Evolutionary conservation across 2,113 vertebrate genomes (phyloP), one percentile per base, ranked within the genome.

Genomic region (Melanocharis versteri): DNA sequence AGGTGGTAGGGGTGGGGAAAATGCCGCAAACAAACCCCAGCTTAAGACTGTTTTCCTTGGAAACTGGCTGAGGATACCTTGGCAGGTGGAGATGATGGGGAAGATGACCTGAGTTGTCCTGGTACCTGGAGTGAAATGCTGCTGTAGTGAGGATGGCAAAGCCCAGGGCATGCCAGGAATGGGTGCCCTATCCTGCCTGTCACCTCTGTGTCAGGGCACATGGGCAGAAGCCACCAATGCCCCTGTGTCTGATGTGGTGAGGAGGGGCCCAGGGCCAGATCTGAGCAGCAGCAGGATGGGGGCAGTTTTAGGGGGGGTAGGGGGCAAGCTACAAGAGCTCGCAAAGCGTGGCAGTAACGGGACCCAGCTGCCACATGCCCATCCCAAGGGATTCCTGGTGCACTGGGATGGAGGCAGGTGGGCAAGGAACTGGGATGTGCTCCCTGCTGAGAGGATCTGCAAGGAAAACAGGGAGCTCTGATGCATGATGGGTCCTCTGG

Each of bases 151-250:
- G 35, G 33, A 22, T 26, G 39, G 69, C 70, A 73, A 57, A 23
- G 42, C 42, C 65, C 0, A 0, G 54, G 10, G 13, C 4, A 1
- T 4, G 23, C 35, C 4, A 1, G 35, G 30, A 76, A n/a, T 0
- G 8, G 23, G 30, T 4, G 8, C 31, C 58, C 31, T 54, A 14
- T 56, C n/a, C 65, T 73, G 51, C 45, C 53, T 10, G 3, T 82
- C 40, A 57, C 39, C 39, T 70, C 65, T 5, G 13, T 2, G 2
- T 31, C 11, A 1, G 37, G 20, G 17, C 66, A 60, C 2, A 1
- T 11, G 31, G 48, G 51, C 35, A 75, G 83, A 27, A 83, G 54
- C 50, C 35, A 26, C n/a, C 0, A 0, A 71, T 35, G 33, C 7
- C 8, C 16, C 40, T 3, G 9, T 42, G 68, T 73, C 48, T 83